Percentiles rank a stretch among this genome's conserved stretches.
Conservation (phyloP, 2,113 vertebrate genomes). For the Salvelinus namaycush region DNA sequence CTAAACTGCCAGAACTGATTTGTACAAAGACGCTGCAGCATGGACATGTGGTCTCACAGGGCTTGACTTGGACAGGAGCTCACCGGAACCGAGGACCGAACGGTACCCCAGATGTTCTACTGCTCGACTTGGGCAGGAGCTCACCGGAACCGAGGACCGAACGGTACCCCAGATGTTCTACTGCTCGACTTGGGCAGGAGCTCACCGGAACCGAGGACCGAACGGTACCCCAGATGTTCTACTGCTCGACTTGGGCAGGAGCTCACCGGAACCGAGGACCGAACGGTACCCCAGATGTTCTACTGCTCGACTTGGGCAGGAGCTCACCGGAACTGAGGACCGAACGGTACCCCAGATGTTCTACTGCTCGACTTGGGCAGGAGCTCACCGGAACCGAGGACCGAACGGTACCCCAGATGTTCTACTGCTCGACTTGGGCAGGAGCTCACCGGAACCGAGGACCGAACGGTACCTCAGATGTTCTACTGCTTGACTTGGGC, state of each 20-base stretch:
- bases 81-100: background rate
- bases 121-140: background rate
- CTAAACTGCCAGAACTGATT: too few relatives aligned
- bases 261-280: background rate
- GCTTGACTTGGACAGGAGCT: background rate
- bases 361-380: too few relatives aligned
- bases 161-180: too few relatives aligned
- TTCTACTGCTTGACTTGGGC: background rate
- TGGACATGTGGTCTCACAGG: conserved; percentile 16
- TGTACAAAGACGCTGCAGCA: conserved; percentile 24
- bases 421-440: too few relatives aligned
- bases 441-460: background rate
- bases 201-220: background rate
- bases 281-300: too few relatives aligned
- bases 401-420: too few relatives aligned
- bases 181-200: background rate
- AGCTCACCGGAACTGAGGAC: background rate
- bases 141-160: background rate
- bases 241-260: background rate
- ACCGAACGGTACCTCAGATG: background rate
- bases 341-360: background rate
- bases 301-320: background rate
- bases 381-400: too few relatives aligned
- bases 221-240: too few relatives aligned
- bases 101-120: too few relatives aligned